Evolutionary conservation across 92 coral and sea anemone species (phyloP).

Genomic region (Plumapathes pennacea): DNA sequence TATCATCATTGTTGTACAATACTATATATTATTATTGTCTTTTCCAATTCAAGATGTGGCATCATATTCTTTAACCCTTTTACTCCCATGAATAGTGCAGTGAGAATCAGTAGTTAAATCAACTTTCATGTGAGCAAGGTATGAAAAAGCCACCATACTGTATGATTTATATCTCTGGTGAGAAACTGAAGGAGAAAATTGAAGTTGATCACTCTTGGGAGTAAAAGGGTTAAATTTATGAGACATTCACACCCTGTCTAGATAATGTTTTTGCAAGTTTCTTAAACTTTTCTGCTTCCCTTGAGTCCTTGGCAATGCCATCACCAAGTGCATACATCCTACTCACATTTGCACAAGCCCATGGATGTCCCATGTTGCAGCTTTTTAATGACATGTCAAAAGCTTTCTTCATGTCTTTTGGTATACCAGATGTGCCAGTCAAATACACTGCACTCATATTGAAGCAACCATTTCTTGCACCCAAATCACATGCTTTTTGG

Average conservation of each 20-base stretch:
- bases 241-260: constrained; percentile 42
- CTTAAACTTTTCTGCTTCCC: constrained; percentile 75
- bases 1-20: too few species aligned
- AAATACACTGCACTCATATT: constrained; percentile 85
- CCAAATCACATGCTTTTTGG: constrained; percentile 68
- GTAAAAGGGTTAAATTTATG: too few species aligned
- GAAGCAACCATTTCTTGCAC: constrained; percentile 89
- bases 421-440: constrained; percentile 77
- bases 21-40: too few species aligned
- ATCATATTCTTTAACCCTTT: too few species aligned
- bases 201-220: too few species aligned
- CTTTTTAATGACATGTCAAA: constrained; percentile 83
- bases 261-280: constrained; percentile 78
- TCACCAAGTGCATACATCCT: constrained; percentile 91
- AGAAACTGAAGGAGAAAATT: too few species aligned
- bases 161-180: too few species aligned
- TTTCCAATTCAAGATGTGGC: too few species aligned
- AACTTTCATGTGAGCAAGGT: too few species aligned
- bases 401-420: constrained; percentile 88
- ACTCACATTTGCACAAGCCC: constrained; percentile 96
- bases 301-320: constrained; percentile 70
- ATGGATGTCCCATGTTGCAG: constrained; percentile 87
- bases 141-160: too few species aligned
- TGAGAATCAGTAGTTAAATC: too few species aligned
- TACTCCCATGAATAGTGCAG: too few species aligned